Percentiles rank a stretch among this genome's conserved stretches.
These are phyloP conservation scores for Gonatopus flavifemur DNA, from an alignment of 1,140 invertebrate genomes.

Conservation along the genomic window DNA sequence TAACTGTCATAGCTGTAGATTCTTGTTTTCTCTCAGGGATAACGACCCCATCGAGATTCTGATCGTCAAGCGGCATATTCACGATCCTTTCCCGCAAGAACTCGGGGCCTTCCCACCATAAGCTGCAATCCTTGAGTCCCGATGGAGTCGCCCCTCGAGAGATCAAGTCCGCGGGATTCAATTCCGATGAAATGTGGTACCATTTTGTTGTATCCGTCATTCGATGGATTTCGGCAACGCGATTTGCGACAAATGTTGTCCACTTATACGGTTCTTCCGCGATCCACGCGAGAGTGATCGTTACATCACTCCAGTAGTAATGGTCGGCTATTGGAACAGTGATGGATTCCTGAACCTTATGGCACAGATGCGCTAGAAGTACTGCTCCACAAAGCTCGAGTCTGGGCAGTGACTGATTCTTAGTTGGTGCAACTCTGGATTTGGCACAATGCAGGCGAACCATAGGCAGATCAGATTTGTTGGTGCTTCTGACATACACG, in stretches of 20 bases:
- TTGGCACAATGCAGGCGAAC: too few relatives aligned
- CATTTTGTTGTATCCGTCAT: constrained; percentile 20
- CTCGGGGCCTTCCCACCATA: constrained; percentile 1
- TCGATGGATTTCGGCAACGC: constrained; percentile 36
- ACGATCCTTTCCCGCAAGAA: too few relatives aligned
- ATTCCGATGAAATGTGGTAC: constrained; percentile 31
- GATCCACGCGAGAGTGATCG: constrained; percentile 39
- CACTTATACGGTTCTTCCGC: constrained; percentile 26
- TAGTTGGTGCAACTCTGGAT: not conserved
- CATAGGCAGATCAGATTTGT: too few relatives aligned
- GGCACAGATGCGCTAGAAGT: not conserved
- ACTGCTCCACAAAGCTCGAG: not conserved
- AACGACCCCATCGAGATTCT: too few relatives aligned
- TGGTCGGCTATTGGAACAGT: not conserved
- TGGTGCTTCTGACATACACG: constrained; percentile 11
- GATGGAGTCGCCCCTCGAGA: constrained; percentile 1
- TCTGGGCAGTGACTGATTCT: not conserved
- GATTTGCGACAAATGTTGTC: too few relatives aligned
- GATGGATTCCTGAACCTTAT: not conserved
- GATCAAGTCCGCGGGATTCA: too few relatives aligned
- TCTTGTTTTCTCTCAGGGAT: too few relatives aligned
- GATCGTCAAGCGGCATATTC: not conserved
- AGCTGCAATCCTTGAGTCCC: not conserved
- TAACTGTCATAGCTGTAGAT: too few relatives aligned
- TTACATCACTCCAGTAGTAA: constrained; percentile 31